phyloP scores from a whole-genome alignment of 2,888 invertebrate species.

The Ernsta delagoae region DNA sequence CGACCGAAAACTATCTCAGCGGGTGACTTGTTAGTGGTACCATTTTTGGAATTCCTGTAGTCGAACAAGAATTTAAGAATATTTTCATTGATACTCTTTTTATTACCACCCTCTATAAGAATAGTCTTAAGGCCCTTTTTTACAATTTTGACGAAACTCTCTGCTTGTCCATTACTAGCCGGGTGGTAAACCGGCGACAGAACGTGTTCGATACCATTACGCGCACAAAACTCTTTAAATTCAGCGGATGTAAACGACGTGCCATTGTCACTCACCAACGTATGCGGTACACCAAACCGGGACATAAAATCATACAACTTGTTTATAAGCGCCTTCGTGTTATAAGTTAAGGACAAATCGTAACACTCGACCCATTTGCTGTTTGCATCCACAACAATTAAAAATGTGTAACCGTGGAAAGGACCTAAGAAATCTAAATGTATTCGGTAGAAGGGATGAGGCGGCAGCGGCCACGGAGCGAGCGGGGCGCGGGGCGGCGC shows the following conservation, averaged over 20 bases:
- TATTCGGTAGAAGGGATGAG: conserved; percentile 2
- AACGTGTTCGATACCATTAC: conserved; percentile 11
- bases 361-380: conserved; percentile 26
- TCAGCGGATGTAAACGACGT: conserved; percentile 11
- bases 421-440: conserved; percentile 22
- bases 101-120: conserved; percentile 9
- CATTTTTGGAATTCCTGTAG: conserved; percentile 39
- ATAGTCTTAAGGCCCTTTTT: conserved; percentile 10
- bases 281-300: conserved; percentile 12
- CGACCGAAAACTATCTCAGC: conserved; percentile 25
- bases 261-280: conserved; percentile 20
- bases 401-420: conserved; percentile 2
- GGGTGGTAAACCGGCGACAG: conserved; percentile 12
- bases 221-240: conserved; percentile 18
- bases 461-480: conserved; percentile 8
- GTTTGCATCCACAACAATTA: conserved; percentile 11
- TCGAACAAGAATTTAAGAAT: conserved; percentile 39
- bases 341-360: conserved; percentile 6
- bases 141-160: conserved; percentile 15
- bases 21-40: conserved; percentile 34
- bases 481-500: conserved; percentile 11
- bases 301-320: conserved; percentile 19
- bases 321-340: neutral
- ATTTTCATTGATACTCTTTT: conserved; percentile 17
- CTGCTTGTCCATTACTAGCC: conserved; percentile 8